Evolutionary conservation across 2,113 vertebrate species (phyloP), one percentile per base, ranked within the genome.

Genomic region (Fulica atra): DNA sequence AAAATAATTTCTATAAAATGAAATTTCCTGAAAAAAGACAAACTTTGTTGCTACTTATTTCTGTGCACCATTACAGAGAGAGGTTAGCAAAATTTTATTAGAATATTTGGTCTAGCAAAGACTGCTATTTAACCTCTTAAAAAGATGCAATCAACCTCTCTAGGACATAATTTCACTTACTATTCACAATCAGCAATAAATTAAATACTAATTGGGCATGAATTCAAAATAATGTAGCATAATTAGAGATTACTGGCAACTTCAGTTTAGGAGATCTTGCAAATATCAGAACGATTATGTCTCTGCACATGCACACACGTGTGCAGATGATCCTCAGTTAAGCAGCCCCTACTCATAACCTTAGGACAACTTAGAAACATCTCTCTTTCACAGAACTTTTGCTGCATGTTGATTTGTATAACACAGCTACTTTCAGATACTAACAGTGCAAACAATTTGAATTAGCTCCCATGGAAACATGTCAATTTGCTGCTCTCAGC

Each of bases 391-490:
- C 66, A 64, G 80, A 64, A 14, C 20, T 76, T 86, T 29, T 50
- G 25, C 86, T 42, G 36, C 50, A 31, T 60, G 57, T 28, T 88
- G 69, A 73, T 73, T 95, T 71, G 83, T 72, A 86, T 28, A 89
- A 54, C 56, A 93, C 42, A 93, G 64, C 82, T 87, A 56, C 84
- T 74, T 71, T 73, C 77, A 92, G 69, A 42, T 77, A 86, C 31
- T 88, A 92, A 74, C 74, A 92, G 69, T 54, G 76, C 54, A 87
- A 95, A 92, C 77, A 93, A 95, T 84, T 69, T 93, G 80, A 94
- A 95, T 96, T 65, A 92, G 95, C 96, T 96, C 86, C 96, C 94
- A 97, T 86, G 92, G 96, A 94, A 98, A 97, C 92, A n/a, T 81
- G 78, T 85, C 64, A 91, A 95, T 88, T 93, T 92, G 44, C 51